Percentiles rank a stretch among this genome's conserved stretches.
phyloP scores from a whole-genome alignment of 1,140 invertebrate genomes.

The Fopius arisanus region DNA sequence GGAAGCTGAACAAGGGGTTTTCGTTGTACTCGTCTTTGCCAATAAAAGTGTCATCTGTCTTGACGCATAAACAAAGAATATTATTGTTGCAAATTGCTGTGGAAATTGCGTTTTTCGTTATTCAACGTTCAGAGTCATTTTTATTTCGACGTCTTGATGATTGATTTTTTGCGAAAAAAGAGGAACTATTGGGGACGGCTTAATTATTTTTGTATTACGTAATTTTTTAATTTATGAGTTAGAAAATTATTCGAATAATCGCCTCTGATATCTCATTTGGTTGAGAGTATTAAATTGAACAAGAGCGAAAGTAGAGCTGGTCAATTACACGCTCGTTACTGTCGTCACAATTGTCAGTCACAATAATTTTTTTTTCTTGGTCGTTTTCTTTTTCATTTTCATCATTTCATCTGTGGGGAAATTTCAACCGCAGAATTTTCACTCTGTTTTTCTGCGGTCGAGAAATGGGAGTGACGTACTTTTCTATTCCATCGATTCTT shows the following conservation, averaged over 20 bases:
- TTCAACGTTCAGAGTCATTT: too few relatives aligned
- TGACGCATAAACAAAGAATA: too few relatives aligned
- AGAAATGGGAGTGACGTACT: too few relatives aligned
- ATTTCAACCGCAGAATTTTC: background rate
- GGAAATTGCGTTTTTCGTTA: too few relatives aligned
- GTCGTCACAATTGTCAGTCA: constrained; percentile 6
- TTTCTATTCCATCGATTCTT: too few relatives aligned
- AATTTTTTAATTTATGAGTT: too few relatives aligned
- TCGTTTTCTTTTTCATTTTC: background rate
- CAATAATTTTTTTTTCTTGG: background rate
- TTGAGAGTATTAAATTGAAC: background rate
- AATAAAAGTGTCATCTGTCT: background rate
- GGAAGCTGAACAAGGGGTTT: background rate
- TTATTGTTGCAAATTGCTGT: too few relatives aligned
- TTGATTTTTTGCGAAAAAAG: too few relatives aligned
- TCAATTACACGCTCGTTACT: background rate
- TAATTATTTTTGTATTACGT: too few relatives aligned
- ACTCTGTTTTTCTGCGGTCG: background rate
- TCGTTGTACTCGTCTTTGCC: background rate
- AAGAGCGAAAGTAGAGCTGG: background rate
- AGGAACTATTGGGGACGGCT: too few relatives aligned
- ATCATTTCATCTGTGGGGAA: background rate
- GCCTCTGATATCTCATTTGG: background rate
- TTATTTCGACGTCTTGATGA: too few relatives aligned
- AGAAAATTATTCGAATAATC: too few relatives aligned